These are phyloP conservation scores for Apostichopus californicus DNA, from an alignment of 35 echinoderm and acorn worm genomes.

Conservation along the genomic window DNA sequence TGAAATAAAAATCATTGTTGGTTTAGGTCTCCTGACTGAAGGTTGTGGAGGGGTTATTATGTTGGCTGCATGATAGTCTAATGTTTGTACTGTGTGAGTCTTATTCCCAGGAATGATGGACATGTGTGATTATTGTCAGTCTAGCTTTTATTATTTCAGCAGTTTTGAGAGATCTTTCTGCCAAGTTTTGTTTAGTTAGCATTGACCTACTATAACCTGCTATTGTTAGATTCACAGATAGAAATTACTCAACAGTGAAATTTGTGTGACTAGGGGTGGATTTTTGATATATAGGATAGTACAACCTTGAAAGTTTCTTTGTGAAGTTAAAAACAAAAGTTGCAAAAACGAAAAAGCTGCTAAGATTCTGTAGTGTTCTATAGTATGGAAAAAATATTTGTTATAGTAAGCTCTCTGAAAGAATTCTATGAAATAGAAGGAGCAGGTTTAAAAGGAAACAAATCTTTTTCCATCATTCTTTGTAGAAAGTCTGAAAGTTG, in stretches of 20 bases:
- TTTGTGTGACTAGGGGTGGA: neutral
- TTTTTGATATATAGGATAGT: neutral
- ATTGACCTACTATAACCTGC: neutral
- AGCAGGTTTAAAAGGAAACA: too few relatives aligned
- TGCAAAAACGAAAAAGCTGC: too few relatives aligned
- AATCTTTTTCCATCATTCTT: too few relatives aligned
- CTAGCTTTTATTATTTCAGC: neutral
- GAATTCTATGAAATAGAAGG: too few relatives aligned
- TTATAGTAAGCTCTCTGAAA: too few relatives aligned
- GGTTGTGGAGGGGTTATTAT: too few relatives aligned
- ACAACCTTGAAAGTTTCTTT: neutral
- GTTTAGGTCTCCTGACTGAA: neutral
- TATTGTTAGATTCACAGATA: neutral
- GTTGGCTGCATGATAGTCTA: too few relatives aligned
- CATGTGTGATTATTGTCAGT: neutral
- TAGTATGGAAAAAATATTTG: too few relatives aligned
- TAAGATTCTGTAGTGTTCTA: too few relatives aligned
- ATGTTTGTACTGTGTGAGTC: neutral
- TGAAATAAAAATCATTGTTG: neutral
- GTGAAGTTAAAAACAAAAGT: neutral
- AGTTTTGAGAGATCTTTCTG: neutral
- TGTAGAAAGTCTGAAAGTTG: too few relatives aligned
- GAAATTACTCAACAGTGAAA: conserved; percentile 4
- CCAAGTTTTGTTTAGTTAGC: neutral
- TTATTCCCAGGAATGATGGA: neutral